Percentiles rank a stretch among this genome's conserved stretches.
These are phyloP conservation scores for Cynaeus angustus DNA, from an alignment of 2,888 invertebrate species.

Conservation along the genomic window DNA sequence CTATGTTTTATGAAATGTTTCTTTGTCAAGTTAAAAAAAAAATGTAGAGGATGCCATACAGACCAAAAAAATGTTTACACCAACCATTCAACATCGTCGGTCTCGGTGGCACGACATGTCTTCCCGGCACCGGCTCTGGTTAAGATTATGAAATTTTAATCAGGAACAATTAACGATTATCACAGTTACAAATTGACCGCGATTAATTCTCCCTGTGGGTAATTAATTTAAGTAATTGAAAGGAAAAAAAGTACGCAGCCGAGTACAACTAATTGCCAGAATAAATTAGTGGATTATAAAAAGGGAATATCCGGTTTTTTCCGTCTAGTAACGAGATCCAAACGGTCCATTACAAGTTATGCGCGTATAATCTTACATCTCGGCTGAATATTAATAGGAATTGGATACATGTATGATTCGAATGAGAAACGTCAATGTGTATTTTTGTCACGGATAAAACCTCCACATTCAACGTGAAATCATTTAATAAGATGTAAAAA, in stretches of 20 bases:
- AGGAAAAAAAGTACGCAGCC: constrained; percentile 21
- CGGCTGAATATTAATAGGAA: constrained; percentile 46
- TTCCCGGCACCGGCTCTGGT: constrained; percentile 17
- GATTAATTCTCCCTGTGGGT: constrained; percentile 35
- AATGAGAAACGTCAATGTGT: constrained; percentile 32
- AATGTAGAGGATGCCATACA: no score
- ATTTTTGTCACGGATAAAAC: constrained; percentile 22
- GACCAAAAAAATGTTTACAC: no score
- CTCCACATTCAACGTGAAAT: constrained; percentile 7
- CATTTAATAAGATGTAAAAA: constrained; percentile 35
- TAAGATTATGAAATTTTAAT: constrained; percentile 47
- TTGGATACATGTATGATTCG: constrained; percentile 37
- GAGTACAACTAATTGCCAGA: constrained; percentile 45
- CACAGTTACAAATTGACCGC: constrained; percentile 41
- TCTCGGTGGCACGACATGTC: not conserved
- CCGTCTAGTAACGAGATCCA: constrained; percentile 40
- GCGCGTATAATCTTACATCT: constrained; percentile 46
- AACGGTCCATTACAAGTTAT: constrained; percentile 42
- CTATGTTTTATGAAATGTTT: no score
- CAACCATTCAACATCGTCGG: no score
- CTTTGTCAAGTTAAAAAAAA: no score
- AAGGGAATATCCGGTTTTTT: constrained; percentile 43
- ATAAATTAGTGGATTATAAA: constrained; percentile 46
- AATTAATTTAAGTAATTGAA: constrained; percentile 34
- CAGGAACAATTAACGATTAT: constrained; percentile 44